Evolutionary conservation across 2,888 invertebrate genomes (phyloP), one percentile per base, ranked within the genome.

Genomic region (Clunio marinus): DNA sequence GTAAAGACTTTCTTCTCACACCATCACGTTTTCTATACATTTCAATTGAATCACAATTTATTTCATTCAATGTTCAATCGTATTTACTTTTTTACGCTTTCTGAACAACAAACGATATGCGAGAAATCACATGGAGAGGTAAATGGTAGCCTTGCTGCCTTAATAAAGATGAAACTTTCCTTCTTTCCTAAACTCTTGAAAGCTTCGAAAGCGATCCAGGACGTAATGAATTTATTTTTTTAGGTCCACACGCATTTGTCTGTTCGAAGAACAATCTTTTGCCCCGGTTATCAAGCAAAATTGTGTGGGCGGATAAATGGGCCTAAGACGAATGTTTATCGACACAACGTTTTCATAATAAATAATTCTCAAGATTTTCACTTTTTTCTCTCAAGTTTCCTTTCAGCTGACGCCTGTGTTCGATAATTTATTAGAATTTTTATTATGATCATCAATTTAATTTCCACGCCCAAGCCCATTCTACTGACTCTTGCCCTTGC

Each of bases 41-140:
- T 51, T 51, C 51, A 51, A 51, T 51, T 51, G 51, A 22, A 17
- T 51, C 51, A 17, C 51, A 17, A 51, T 51, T 51, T 51, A 51
- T 51, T 51, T 17, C 22, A 22, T 51, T 51, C 51, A 17, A 5
- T 51, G 7, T n/a, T 20, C 32, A 7, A 7, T 32, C 10, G n/a
- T n/a, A n/a, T 32, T 10, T 10, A 32, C 32, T 32, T 32, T 32
- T 7, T 32, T 32, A 7, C 4, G 32, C 32, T 10, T 7, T 32
- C 10, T 32, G 10, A 7, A 32, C 32, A 7, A 32, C 32, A 10
- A 7, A 32, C n/a, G n/a, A n/a, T 5, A 10, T 32, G 32, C 10
- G 32, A 32, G 32, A 32, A 32, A 32, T 8, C 32, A n/a, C 41
- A 41, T 2, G 41, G 41, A n/a, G n/a, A n/a, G n/a, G n/a, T n/a